Percentiles rank a stretch among this genome's conserved stretches.
Conservation (phyloP, 2,888 invertebrate species). For the Hirtodrosophila duncani region DNA sequence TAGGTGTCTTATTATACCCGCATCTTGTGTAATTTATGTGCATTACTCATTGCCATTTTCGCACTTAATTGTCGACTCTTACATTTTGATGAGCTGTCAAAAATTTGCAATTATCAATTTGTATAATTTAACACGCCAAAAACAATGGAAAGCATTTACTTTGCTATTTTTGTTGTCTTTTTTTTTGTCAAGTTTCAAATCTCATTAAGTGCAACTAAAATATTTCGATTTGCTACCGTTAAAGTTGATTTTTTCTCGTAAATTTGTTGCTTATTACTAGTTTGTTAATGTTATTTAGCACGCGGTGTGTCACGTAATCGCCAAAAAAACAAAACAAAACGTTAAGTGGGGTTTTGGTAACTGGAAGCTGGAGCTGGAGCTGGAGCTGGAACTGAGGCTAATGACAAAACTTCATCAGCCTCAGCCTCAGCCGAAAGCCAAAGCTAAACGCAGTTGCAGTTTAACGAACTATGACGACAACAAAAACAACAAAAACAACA, state of each 20-base stretch:
- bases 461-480: slow-evolving; percentile 36
- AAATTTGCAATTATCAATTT: slow-evolving; percentile 44
- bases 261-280: slow-evolving; percentile 46
- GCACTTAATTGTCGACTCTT: slow-evolving; percentile 4
- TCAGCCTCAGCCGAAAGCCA: no score
- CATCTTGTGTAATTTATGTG: slow-evolving; percentile 10
- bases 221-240: slow-evolving; percentile 32
- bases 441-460: slow-evolving; percentile 29
- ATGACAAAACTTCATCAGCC: no score
- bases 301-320: slow-evolving; percentile 53
- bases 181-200: slow-evolving; percentile 11
- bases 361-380: slow-evolving; percentile 11
- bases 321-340: slow-evolving; percentile 8
- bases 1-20: slow-evolving; percentile 1
- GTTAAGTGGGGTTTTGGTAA: no score
- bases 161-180: no score
- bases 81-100: slow-evolving; percentile 33
- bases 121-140: slow-evolving; percentile 34
- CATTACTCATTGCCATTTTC: slow-evolving; percentile 19
- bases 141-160: slow-evolving; percentile 7
- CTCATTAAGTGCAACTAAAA: slow-evolving; percentile 29
- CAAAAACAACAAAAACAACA: slow-evolving; percentile 15
- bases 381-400: neutral
- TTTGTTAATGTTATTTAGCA: slow-evolving; percentile 49
- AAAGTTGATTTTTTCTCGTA: slow-evolving; percentile 25